phyloP scores from a whole-genome alignment of 1,140 invertebrate species.

The Rhynchophorus ferrugineus region DNA sequence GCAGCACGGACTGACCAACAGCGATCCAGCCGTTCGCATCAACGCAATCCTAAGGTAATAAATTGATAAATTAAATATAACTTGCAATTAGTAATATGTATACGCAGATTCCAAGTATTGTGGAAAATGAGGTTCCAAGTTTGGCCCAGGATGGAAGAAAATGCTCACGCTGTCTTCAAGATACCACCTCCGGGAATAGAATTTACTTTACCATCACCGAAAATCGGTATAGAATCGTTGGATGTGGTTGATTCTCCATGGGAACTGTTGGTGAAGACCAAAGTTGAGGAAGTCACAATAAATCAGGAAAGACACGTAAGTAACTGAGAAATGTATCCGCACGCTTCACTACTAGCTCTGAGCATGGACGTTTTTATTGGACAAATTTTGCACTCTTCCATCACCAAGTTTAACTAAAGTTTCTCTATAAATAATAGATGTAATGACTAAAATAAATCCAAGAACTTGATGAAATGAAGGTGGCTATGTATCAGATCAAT shows the following conservation, averaged over 20 bases:
- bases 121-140: constrained; percentile 98
- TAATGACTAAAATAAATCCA: no score
- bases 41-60: constrained; percentile 69
- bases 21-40: constrained; percentile 67
- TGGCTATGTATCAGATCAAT: no score
- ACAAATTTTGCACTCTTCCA: no score
- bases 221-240: constrained; percentile 91
- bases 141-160: constrained; percentile 98
- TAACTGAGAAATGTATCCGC: constrained; percentile 12
- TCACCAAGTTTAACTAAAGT: no score
- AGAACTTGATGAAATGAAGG: no score
- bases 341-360: no score
- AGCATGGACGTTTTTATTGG: no score
- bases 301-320: constrained; percentile 96
- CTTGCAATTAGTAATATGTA: not conserved
- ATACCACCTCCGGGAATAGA: constrained; percentile 97
- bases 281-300: constrained; percentile 98
- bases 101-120: constrained; percentile 74
- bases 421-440: no score
- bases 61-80: constrained; percentile 19
- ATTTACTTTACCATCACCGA: constrained; percentile 96
- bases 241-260: constrained; percentile 97
- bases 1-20: constrained; percentile 75
- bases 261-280: constrained; percentile 95
- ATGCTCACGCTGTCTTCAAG: constrained; percentile 90